Evolutionary conservation across 2,888 invertebrate species (phyloP), one percentile per base, ranked within the genome.

Genomic region (Hypselothyrea guttata): DNA sequence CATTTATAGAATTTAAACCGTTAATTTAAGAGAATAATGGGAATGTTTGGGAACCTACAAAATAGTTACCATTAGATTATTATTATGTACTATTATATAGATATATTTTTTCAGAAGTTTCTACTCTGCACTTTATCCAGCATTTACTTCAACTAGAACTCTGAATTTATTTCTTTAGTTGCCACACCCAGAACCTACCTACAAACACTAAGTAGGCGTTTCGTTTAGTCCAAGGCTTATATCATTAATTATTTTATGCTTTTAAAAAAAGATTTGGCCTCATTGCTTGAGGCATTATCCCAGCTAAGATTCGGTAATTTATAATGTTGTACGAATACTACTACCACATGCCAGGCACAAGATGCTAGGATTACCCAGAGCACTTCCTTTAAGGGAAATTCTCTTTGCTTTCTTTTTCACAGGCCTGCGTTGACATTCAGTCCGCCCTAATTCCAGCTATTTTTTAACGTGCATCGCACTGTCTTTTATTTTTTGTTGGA

Each of bases 331-430:
- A n/a, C n/a, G n/a, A n/a, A n/a, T n/a, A n/a, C 54, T 4, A 38
- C 34, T 75, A 71, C 84, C 84, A 82, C 84, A 78, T 78, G 78
- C 83, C 54, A 66, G 78, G 82, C 67, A 33, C 49, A 47, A n/a
- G 44, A 16, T n/a, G 13, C 48, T 48, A 77, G 77, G 64, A 81
- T 81, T 81, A 71, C 55, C 51, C 22, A 22, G 22, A 54, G 18
- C 44, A 53, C 22, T 66, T 76, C 63, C 64, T 57, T 54, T 28
- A 37, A 48, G 48, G 16, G 12, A 31, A 40, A 41, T 41, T 47
- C 9, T 13, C 22, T n/a, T n/a, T 22, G 22, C 1, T 41, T 61
- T 67, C n/a, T n/a, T 82, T 78, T 84, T 82, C 78, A 84, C 74
- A 74, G 84, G 3, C 38, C 74, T 58, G 72, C 41, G 49, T 53